These are phyloP conservation scores for Motacilla tschutschensis DNA, from an alignment of 2,113 vertebrate genomes.

Conservation along the genomic window DNA sequence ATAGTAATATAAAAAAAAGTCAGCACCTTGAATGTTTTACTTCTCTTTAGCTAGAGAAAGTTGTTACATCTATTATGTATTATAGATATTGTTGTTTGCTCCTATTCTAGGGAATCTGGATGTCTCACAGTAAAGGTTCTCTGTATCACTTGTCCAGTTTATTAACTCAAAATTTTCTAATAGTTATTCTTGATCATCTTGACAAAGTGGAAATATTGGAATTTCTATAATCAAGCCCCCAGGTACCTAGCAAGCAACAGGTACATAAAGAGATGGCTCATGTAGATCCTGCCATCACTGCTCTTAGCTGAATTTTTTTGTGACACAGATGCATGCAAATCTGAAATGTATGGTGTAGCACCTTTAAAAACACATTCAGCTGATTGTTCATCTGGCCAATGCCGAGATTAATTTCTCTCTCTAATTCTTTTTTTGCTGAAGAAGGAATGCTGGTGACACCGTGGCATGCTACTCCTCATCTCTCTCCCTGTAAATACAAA, in stretches of 20 bases:
- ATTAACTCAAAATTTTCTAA: not conserved
- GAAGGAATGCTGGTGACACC: conserved; percentile 10
- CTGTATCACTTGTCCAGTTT: not conserved
- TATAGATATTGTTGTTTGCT: not conserved
- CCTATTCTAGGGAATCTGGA: not conserved
- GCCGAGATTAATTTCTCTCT: not conserved
- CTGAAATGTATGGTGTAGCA: not conserved
- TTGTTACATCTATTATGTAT: not conserved
- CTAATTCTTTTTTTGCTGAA: conserved; percentile 26
- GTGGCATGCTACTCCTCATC: not conserved
- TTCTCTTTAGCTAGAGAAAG: not conserved
- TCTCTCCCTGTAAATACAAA: conserved; percentile 33
- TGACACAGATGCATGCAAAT: not conserved
- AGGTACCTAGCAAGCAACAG: not conserved
- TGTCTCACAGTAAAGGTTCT: not conserved
- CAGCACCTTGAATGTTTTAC: not conserved
- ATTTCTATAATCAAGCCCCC: not conserved
- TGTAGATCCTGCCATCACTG: not conserved
- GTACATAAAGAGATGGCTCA: not conserved
- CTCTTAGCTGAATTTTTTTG: not conserved
- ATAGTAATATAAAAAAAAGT: not conserved
- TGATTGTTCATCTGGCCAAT: not conserved
- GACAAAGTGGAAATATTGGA: not conserved
- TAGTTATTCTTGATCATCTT: not conserved
- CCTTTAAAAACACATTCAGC: not conserved